Percentiles rank a stretch among this genome's conserved stretches.
Evolutionary conservation across 2,888 invertebrate genomes (phyloP).

Genomic region (Chouioia cunea): DNA sequence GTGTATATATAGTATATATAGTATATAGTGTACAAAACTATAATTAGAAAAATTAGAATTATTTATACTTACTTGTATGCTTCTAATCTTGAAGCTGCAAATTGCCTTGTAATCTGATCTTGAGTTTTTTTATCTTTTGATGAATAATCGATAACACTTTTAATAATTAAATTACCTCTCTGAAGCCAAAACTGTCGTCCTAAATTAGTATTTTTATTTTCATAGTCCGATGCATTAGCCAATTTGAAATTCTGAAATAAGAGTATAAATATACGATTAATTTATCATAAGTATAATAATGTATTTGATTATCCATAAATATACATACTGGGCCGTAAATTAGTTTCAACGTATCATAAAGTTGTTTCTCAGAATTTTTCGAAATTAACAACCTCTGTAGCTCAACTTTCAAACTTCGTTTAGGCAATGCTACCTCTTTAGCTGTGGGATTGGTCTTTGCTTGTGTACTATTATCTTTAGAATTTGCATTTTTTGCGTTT

Average conservation of each 20-base stretch:
- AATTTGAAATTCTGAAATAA: slow-evolving; percentile 69
- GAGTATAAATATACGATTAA: slow-evolving; percentile 2
- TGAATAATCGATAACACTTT: slow-evolving; percentile 80
- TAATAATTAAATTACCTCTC: slow-evolving; percentile 80
- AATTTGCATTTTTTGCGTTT: slow-evolving; percentile 29
- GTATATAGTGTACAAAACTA: no score
- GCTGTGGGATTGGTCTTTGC: slow-evolving; percentile 28
- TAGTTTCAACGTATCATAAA: slow-evolving; percentile 80
- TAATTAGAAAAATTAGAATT: slow-evolving; percentile 24
- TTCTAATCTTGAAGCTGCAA: slow-evolving; percentile 80
- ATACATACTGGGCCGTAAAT: slow-evolving; percentile 80
- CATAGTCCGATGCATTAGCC: slow-evolving; percentile 68
- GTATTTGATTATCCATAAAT: neutral
- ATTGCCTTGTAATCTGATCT: slow-evolving; percentile 77
- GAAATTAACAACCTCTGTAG: slow-evolving; percentile 79
- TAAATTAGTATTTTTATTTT: slow-evolving; percentile 78
- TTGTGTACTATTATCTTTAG: slow-evolving; percentile 37
- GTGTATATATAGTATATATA: no score
- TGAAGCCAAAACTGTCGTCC: slow-evolving; percentile 83
- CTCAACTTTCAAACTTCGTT: slow-evolving; percentile 73
- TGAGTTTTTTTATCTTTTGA: slow-evolving; percentile 72
- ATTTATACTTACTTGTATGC: slow-evolving; percentile 70
- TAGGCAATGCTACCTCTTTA: neutral
- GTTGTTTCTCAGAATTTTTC: slow-evolving; percentile 78
- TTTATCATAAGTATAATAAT: slow-evolving; percentile 14